phyloP scores from a whole-genome alignment of 35 echinoderm and acorn worm genomes.

The Ophiothrix spiculata region DNA sequence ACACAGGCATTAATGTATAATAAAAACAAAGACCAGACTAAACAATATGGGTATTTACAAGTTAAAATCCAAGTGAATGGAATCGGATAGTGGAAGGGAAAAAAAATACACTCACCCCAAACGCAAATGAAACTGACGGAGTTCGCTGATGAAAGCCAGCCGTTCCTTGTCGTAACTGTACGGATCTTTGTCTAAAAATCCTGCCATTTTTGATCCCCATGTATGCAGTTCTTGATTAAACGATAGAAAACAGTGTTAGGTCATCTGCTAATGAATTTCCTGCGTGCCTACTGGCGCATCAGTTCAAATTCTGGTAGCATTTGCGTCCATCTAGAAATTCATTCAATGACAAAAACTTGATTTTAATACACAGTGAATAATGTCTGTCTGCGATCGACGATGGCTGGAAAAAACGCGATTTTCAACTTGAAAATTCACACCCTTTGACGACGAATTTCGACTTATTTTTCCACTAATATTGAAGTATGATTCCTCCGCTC shows the following conservation, averaged over 20 bases:
- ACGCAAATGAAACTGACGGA: slow-evolving; percentile 79
- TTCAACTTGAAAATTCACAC: slow-evolving; percentile 45
- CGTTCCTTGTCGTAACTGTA: slow-evolving; percentile 84
- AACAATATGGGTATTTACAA: not conserved
- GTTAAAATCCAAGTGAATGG: not conserved
- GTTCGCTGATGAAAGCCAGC: slow-evolving; percentile 63
- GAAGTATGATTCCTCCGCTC: slow-evolving; percentile 60
- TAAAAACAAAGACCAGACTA: slow-evolving; percentile 15
- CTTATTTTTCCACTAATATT: slow-evolving; percentile 46
- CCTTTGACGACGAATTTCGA: slow-evolving; percentile 50
- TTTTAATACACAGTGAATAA: slow-evolving; percentile 53
- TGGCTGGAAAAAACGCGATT: slow-evolving; percentile 46
- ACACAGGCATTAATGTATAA: slow-evolving; percentile 29
- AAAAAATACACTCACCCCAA: slow-evolving; percentile 62
- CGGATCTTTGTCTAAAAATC: slow-evolving; percentile 98
- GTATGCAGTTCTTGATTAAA: slow-evolving; percentile 53
- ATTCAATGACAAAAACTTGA: slow-evolving; percentile 57
- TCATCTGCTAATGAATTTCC: slow-evolving; percentile 98
- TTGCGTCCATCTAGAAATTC: slow-evolving; percentile 37
- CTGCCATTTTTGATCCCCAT: slow-evolving; percentile 89
- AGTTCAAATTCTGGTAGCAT: slow-evolving; percentile 68
- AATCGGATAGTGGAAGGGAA: slow-evolving; percentile 1
- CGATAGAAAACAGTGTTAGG: slow-evolving; percentile 63
- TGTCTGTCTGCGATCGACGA: slow-evolving; percentile 31
- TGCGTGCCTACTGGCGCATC: slow-evolving; percentile 75